A percentile compares a stretch with the other conserved stretches of the same genome.
Evolutionary conservation across 2,113 vertebrate species (phyloP).

Genomic region (Maccullochella peelii): DNA sequence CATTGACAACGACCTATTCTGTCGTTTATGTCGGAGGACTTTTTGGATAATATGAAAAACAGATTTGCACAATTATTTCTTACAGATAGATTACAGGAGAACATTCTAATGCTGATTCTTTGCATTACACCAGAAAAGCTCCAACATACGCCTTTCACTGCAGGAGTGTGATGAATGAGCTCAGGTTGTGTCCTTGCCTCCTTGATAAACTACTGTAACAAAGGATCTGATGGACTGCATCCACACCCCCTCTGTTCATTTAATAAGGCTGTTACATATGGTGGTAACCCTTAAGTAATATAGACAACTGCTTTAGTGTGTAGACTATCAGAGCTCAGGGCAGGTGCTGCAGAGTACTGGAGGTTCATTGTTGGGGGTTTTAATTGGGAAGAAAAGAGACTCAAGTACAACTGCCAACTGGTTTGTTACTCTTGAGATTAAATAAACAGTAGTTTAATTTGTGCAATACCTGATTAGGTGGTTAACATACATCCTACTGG

Average conservation of each 20-base stretch:
- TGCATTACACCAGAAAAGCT: background rate
- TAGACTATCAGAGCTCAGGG: background rate
- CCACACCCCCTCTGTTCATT: background rate
- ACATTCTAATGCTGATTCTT: background rate
- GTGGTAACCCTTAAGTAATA: background rate
- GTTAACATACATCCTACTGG: background rate
- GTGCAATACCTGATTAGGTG: background rate
- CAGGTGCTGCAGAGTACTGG: background rate
- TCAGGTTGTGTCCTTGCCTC: conserved; percentile 13
- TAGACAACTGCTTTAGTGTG: background rate
- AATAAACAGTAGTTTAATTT: background rate
- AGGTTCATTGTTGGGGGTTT: background rate
- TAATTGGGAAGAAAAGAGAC: background rate
- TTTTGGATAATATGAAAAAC: background rate
- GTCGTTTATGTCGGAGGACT: too few relatives aligned
- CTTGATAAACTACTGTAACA: conserved; percentile 6
- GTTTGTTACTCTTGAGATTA: background rate
- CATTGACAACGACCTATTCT: too few relatives aligned
- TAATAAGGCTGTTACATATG: conserved; percentile 1
- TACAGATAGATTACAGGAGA: background rate
- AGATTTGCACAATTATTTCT: background rate
- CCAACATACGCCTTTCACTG: background rate
- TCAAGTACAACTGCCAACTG: background rate
- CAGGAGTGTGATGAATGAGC: conserved; percentile 7
- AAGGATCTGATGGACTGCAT: background rate